A percentile compares a stretch with the other conserved stretches of the same genome.
Conservation (phyloP, 2,888 invertebrate genomes). For the Cyclophora albipunctata region DNA sequence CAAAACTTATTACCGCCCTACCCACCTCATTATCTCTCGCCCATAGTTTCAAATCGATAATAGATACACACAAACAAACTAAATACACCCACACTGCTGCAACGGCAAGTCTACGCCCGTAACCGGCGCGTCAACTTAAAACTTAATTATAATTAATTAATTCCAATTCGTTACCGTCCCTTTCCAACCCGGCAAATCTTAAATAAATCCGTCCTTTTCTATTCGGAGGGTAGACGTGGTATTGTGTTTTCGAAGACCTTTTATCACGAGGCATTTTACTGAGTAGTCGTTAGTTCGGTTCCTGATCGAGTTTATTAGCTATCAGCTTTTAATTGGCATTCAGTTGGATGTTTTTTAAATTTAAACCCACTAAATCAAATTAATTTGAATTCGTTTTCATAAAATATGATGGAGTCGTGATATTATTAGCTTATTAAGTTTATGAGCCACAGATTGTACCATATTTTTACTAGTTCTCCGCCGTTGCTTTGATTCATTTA, state of each 20-base stretch:
- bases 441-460: too few species aligned
- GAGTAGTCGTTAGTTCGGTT: slow-evolving; percentile 62
- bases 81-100: slow-evolving; percentile 49
- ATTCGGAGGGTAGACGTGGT: slow-evolving; percentile 59
- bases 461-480: too few species aligned
- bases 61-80: slow-evolving; percentile 51
- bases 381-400: slow-evolving; percentile 16
- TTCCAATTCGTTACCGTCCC: slow-evolving; percentile 77
- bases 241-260: slow-evolving; percentile 74
- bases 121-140: slow-evolving; percentile 82
- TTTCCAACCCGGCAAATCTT: slow-evolving; percentile 60
- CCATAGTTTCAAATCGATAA: slow-evolving; percentile 70
- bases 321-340: slow-evolving; percentile 67
- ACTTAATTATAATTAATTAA: slow-evolving; percentile 91
- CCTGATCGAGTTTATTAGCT: slow-evolving; percentile 68
- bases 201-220: slow-evolving; percentile 55
- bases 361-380: slow-evolving; percentile 18
- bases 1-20: slow-evolving; percentile 67
- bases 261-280: slow-evolving; percentile 69
- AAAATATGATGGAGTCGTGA: neutral
- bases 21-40: slow-evolving; percentile 70
- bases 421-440: too few species aligned
- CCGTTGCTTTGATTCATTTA: too few species aligned
- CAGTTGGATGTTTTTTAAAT: slow-evolving; percentile 35
- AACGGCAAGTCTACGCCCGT: slow-evolving; percentile 67